These are phyloP conservation scores for Melitaea cinxia DNA, from an alignment of 1,140 invertebrate species.

Conservation along the genomic window DNA sequence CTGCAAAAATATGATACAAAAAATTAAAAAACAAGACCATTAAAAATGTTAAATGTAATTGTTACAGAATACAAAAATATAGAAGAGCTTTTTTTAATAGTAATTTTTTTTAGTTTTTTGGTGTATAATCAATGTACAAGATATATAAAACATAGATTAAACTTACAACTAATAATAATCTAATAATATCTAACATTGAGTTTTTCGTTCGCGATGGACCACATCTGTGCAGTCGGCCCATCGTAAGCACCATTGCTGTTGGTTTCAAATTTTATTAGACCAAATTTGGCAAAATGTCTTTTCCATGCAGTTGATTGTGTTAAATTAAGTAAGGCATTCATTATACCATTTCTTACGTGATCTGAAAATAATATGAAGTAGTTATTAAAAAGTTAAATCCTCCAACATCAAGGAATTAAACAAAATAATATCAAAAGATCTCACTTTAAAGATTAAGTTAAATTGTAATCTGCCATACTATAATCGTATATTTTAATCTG, in stretches of 20 bases:
- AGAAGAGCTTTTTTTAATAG: conserved; percentile 17
- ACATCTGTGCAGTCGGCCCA: conserved; percentile 78
- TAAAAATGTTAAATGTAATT: neutral
- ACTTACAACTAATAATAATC: conserved; percentile 65
- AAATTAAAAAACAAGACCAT: neutral
- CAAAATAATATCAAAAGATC: too few species aligned
- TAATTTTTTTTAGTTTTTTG: conserved; percentile 44
- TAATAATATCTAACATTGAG: conserved; percentile 83
- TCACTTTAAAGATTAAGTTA: too few species aligned
- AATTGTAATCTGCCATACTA: too few species aligned
- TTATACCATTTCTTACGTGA: conserved; percentile 75
- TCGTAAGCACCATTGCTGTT: conserved; percentile 79
- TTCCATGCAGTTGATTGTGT: conserved; percentile 72
- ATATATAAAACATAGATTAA: conserved; percentile 78
- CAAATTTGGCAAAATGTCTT: conserved; percentile 79
- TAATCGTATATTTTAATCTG: too few species aligned
- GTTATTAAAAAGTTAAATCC: neutral
- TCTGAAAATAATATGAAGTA: conserved; percentile 59
- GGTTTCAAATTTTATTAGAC: conserved; percentile 78
- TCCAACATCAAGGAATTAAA: too few species aligned
- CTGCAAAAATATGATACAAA: conserved; percentile 43
- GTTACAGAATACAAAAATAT: conserved; percentile 21
- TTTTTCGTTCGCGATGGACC: conserved; percentile 79
- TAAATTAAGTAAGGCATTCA: conserved; percentile 70
- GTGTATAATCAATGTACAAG: conserved; percentile 72